Conservation (phyloP, 1,140 invertebrate genomes). For the Papilio glaucus region DNA sequence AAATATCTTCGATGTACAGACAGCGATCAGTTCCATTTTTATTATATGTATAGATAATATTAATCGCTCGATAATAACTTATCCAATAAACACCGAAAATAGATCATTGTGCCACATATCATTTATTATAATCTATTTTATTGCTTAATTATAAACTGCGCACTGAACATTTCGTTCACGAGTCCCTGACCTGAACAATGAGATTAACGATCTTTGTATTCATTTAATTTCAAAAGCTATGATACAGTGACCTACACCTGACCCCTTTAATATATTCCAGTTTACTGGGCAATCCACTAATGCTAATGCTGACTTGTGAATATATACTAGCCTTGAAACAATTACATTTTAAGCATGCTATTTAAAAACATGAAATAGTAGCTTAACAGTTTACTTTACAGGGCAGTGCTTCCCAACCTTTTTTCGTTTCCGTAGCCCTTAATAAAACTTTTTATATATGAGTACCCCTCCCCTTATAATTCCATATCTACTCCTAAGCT, state of each 20-base stretch:
- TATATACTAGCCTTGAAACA: neutral
- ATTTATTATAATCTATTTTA: neutral
- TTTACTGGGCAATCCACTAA: neutral
- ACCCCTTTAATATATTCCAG: constrained; percentile 14
- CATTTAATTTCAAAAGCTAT: constrained; percentile 4
- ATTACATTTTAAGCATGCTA: neutral
- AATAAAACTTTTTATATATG: no score
- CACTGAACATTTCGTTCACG: neutral
- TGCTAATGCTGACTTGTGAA: neutral
- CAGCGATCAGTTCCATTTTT: no score
- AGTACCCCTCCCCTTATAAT: no score
- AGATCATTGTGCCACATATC: neutral
- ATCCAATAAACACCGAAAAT: no score
- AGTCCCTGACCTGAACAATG: constrained; percentile 23
- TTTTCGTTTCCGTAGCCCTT: no score
- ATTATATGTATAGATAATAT: no score
- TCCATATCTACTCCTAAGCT: no score
- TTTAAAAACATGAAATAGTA: neutral
- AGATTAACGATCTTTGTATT: neutral
- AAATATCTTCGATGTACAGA: no score
- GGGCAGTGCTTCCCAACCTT: no score
- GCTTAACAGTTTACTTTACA: no score
- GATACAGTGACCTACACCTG: neutral
- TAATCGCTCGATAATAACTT: no score
- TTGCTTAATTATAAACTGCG: neutral